Conservation (phyloP, 1,140 invertebrate species). For the Calliphora vicina region DNA sequence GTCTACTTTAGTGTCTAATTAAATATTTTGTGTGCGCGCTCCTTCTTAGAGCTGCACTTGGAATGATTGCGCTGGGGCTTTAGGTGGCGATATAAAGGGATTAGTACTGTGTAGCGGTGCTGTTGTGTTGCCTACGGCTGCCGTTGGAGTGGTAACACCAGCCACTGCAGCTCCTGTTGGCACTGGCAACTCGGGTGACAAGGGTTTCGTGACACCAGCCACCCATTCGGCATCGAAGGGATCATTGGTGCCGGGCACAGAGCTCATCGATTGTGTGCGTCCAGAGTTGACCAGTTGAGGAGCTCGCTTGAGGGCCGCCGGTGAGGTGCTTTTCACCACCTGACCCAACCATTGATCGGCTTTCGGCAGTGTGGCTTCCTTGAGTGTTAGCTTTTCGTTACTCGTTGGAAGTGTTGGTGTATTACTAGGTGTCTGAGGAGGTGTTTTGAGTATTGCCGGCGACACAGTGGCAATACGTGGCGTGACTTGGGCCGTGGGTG, state of each 20-base stretch:
- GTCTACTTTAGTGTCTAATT: neutral
- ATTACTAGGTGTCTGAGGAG: constrained; percentile 38
- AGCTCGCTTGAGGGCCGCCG: constrained; percentile 65
- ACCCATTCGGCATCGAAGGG: constrained; percentile 91
- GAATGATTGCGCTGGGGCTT: constrained; percentile 69
- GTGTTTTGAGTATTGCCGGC: constrained; percentile 1
- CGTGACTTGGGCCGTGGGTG: constrained; percentile 48
- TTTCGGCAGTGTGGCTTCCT: constrained; percentile 67
- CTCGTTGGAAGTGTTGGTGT: constrained; percentile 47
- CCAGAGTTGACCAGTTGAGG: constrained; percentile 68
- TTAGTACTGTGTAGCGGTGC: constrained; percentile 63
- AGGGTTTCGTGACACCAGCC: constrained; percentile 61
- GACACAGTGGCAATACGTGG: constrained; percentile 43
- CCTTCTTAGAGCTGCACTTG: constrained; percentile 71
- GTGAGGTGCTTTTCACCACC: constrained; percentile 69
- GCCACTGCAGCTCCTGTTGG: too few relatives aligned
- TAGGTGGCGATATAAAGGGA: constrained; percentile 66
- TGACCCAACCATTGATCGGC: constrained; percentile 82
- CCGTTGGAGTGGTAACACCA: neutral
- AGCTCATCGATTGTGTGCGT: constrained; percentile 69
- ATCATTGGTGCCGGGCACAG: constrained; percentile 66
- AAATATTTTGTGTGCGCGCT: neutral
- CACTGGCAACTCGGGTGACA: constrained; percentile 56
- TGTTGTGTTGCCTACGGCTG: constrained; percentile 42
- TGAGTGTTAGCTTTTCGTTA: constrained; percentile 64